These are phyloP conservation scores for Ptychadena robeensis DNA, from an alignment of 2,797 vertebrate species.

Conservation along the genomic window DNA sequence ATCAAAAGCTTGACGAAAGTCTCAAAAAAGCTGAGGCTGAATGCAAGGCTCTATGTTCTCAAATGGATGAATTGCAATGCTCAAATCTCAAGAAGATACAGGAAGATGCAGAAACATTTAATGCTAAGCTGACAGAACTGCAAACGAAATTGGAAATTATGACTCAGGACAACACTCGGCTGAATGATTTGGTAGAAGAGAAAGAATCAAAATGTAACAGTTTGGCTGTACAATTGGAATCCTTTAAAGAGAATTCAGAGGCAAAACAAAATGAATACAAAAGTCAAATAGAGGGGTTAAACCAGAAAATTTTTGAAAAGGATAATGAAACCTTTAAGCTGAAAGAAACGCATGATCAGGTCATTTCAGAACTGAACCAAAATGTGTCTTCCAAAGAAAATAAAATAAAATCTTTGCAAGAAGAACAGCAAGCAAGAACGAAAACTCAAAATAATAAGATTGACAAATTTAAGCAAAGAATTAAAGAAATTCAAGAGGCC, in stretches of 20 bases:
- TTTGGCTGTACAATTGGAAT: constrained; percentile 73
- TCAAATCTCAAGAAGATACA: constrained; percentile 49
- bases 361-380: constrained; percentile 77
- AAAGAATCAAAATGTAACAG: constrained; percentile 68
- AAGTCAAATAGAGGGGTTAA: constrained; percentile 74
- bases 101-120: constrained; percentile 63
- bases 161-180: constrained; percentile 74
- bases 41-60: constrained; percentile 68
- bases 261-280: constrained; percentile 72
- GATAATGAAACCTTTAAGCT: constrained; percentile 75
- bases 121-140: constrained; percentile 75
- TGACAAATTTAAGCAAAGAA: constrained; percentile 86
- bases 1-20: constrained; percentile 76
- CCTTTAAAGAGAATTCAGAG: constrained; percentile 74
- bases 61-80: constrained; percentile 68
- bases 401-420: constrained; percentile 74
- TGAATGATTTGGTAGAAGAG: constrained; percentile 71
- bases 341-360: constrained; percentile 74
- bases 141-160: constrained; percentile 72
- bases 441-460: constrained; percentile 87
- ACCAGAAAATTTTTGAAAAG: constrained; percentile 75
- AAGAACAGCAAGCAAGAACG: constrained; percentile 84
- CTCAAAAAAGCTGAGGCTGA: constrained; percentile 72
- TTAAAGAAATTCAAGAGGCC: constrained; percentile 88
- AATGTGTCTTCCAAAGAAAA: constrained; percentile 77